Conservation (phyloP, 2,113 vertebrate species). For the Saccopteryx leptura region DNA sequence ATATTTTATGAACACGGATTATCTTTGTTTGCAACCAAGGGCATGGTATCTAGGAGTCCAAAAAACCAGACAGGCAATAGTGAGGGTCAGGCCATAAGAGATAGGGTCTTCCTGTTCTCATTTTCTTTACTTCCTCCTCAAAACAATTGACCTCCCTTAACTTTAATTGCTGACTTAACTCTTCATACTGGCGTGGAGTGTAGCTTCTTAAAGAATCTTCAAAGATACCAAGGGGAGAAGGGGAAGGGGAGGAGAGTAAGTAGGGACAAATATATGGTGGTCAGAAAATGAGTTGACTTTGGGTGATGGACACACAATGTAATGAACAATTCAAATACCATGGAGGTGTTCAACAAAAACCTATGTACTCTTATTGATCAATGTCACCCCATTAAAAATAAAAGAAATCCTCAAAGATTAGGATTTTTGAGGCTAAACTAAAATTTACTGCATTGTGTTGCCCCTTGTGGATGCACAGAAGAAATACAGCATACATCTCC, state of each 20-base stretch:
- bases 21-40: conserved; percentile 39
- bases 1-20: not conserved
- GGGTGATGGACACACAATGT: no score
- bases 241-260: no score
- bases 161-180: not conserved
- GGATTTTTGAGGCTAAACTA: conserved; percentile 1
- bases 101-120: not conserved
- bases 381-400: no score
- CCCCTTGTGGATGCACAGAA: not conserved
- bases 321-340: no score
- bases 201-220: not conserved
- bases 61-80: not conserved
- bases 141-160: not conserved
- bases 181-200: not conserved
- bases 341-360: no score
- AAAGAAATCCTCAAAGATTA: not conserved
- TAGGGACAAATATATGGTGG: no score
- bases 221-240: not conserved
- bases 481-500: not conserved
- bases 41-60: not conserved
- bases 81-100: not conserved
- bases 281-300: no score
- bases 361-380: no score
- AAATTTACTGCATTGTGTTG: conserved; percentile 15
- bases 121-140: not conserved